Evolutionary conservation across 2,888 invertebrate species (phyloP).

Genomic region (Lithophane leautieri): DNA sequence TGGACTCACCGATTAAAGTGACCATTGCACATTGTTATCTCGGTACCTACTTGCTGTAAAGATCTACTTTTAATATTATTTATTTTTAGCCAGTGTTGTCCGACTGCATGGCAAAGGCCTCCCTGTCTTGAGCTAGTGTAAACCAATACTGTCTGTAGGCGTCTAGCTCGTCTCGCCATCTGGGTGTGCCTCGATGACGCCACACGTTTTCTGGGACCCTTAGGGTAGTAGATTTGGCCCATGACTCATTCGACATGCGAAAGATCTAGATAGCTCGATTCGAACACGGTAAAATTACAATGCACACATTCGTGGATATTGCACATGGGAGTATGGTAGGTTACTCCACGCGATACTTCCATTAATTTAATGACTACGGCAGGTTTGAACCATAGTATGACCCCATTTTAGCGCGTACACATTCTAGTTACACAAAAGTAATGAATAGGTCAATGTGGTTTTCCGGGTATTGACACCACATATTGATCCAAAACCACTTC

Average conservation of each 20-base stretch:
- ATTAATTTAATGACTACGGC: slow-evolving; percentile 37
- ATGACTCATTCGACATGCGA: too few species aligned
- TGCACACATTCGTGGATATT: slow-evolving; percentile 20
- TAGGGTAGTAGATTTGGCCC: too few species aligned
- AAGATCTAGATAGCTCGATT: not conserved
- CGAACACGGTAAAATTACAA: slow-evolving; percentile 6
- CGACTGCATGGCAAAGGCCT: too few species aligned
- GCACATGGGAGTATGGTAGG: not conserved
- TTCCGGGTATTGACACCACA: slow-evolving; percentile 10
- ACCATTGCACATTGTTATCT: not conserved
- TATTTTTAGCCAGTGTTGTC: too few species aligned
- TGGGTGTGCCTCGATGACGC: too few species aligned
- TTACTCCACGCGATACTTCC: slow-evolving; percentile 32
- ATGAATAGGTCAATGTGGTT: slow-evolving; percentile 2
- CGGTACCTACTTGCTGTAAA: not conserved
- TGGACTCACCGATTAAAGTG: not conserved
- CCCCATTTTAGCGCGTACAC: slow-evolving; percentile 11
- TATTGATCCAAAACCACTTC: slow-evolving; percentile 1
- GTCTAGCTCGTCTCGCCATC: too few species aligned
- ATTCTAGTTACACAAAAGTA: slow-evolving; percentile 11
- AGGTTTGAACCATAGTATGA: slow-evolving; percentile 15
- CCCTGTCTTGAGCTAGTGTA: too few species aligned
- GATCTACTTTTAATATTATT: not conserved
- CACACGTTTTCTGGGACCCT: too few species aligned
- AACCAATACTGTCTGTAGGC: too few species aligned